Base-by-base conservation (phyloP, 1,140 invertebrate genomes). In the Teleopsis dalmanni region DNA sequence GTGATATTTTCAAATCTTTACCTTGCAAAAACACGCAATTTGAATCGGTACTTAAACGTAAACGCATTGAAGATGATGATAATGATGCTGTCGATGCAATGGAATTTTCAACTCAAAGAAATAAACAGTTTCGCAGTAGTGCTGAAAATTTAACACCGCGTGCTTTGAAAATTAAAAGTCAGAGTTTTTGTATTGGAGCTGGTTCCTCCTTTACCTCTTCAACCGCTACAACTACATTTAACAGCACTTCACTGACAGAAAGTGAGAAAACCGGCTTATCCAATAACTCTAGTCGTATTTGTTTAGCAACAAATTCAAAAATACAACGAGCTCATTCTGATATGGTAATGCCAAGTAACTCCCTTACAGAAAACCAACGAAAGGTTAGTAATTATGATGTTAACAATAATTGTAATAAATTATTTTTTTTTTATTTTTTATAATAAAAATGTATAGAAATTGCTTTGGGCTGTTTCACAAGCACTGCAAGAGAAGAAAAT, bases 381-480 rank as follows among this genome's bases (percentile, higher is more conserved):
- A 71, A 67, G 58, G 59, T 69, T 29, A 11, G 22, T 13, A 44
- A 44, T 41, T 41, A 41, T 25, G 9, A 0, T 18, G 6, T 23
- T 26, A 26, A 37, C 26, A 4, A 14, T 35, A 18, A 27, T 27
- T 19, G 5, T 26, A 18, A 16, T 26, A 7, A 21, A n/a, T n/a
- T 11, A 47, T 25, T 34, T 25, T 37, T 18, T 6, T 33, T 9
- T 31, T 16, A 36, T n/a, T n/a, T n/a, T n/a, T n/a, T n/a, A n/a
- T n/a, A n/a, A n/a, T n/a, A n/a, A n/a, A 25, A 56, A 50, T 52
- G 72, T 73, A 40, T 51, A 82, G 80, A 83, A 83, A 76, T 62
- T 83, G 42, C 60, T 81, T 21, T 83, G 79, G 80, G 80, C 81
- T 0, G 78, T 82, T 8, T 77, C 78, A 3, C 76, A 81, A 56